These are phyloP conservation scores for Melanotaenia trifasciata DNA, from an alignment of 2,797 vertebrate genomes.

Conservation along the genomic window DNA sequence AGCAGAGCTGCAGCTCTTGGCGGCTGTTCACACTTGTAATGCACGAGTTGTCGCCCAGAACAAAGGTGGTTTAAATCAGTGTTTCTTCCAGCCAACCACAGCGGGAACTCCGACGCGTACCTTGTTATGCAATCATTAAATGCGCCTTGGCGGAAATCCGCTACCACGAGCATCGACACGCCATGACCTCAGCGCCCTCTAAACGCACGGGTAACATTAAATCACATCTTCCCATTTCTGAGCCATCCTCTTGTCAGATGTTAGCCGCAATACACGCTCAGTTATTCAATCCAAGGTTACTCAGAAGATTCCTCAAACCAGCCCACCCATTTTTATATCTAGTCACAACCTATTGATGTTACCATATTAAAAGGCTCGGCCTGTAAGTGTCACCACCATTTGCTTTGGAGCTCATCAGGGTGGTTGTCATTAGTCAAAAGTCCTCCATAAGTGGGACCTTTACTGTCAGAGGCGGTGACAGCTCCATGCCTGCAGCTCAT, in stretches of 20 bases:
- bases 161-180: slow-evolving; percentile 42
- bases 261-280: not conserved
- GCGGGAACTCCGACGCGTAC: slow-evolving; percentile 53
- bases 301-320: not conserved
- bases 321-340: not conserved
- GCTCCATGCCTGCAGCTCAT: slow-evolving; percentile 13
- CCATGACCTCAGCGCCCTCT: slow-evolving; percentile 76
- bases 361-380: not conserved
- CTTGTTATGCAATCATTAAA: slow-evolving; percentile 74
- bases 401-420: not conserved
- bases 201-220: slow-evolving; percentile 45
- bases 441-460: not conserved
- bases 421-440: not conserved
- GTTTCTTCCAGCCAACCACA: slow-evolving; percentile 29
- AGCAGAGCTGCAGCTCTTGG: slow-evolving; percentile 28
- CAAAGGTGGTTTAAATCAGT: slow-evolving; percentile 29
- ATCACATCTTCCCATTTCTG: not conserved
- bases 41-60: slow-evolving; percentile 23
- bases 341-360: not conserved
- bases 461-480: slow-evolving; percentile 7
- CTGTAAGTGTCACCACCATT: not conserved
- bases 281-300: slow-evolving; percentile 38
- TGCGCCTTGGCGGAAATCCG: slow-evolving; percentile 72
- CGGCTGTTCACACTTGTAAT: slow-evolving; percentile 10
- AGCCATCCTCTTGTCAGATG: not conserved